Base-by-base conservation (phyloP, 2,797 vertebrate species). In the Sebastes minor region DNA sequence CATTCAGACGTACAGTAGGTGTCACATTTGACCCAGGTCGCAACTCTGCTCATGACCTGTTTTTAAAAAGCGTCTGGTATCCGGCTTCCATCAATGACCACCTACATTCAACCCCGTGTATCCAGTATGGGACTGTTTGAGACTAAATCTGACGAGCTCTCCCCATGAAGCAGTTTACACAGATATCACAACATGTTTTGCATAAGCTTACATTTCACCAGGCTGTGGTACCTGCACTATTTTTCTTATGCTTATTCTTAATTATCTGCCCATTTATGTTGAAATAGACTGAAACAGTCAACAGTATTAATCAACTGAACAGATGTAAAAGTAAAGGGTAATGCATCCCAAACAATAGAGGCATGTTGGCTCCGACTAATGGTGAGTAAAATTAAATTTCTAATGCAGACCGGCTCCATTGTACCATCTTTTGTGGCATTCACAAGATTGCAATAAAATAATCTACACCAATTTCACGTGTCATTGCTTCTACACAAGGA, bases 301-400 rank as follows among this genome's bases (percentile, higher is more conserved):
- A 46, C 42, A 28, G 49, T 57, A 42, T 59, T 33, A 67, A 59
- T 16, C 20, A 67, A 56, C 22, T 23, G 11, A 28, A 53, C 28
- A 33, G 22, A 22, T 18, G 3, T 72, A 46, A 18, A 66, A 75
- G 28, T 68, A 22, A 53, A 20, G 22, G 11, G 60, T 42, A 38
- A 32, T 65, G 59, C n/a, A 73, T 71, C n/a, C 30, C 10, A 67
- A 59, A 75, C 63, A 75, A 68, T 59, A 0, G 14, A 42, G 32
- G 5, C 32, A 22, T 16, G 14, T 1, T 72, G 20, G 16, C 32
- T 78, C 18, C 1, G 67, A 75, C 68, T 84, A 79, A 87, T 84
- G 73, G 76, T 42, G 28, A 18, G 69, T 55, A 74, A 82, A 80
- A 82, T 67, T 61, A 56, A 4, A 53, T 56, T 79, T 76, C 62